Evolutionary conservation across 2,888 invertebrate species (phyloP).

Genomic region (Drosophila dives): DNA sequence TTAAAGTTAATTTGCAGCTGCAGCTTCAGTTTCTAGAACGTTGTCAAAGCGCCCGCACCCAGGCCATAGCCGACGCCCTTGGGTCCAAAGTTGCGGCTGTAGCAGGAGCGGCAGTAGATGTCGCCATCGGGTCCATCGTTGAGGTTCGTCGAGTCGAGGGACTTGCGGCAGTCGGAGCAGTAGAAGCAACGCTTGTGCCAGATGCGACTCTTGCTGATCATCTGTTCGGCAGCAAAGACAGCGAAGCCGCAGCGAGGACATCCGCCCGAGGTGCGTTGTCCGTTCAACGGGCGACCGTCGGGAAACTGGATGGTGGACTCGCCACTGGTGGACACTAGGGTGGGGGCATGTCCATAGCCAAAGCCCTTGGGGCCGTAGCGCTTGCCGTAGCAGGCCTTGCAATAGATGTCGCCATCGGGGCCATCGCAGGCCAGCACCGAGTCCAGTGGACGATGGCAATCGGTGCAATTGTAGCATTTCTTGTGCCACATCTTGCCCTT

Average conservation of each 20-base stretch:
- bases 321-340: constrained; percentile 91
- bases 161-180: constrained; percentile 94
- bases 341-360: constrained; percentile 94
- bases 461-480: constrained; percentile 96
- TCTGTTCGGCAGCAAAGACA: constrained; percentile 98
- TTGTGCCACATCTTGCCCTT: constrained; percentile 99
- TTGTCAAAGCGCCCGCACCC: constrained; percentile 95
- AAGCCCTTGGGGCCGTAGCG: constrained; percentile 96
- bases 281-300: constrained; percentile 90
- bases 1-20: constrained; percentile 82
- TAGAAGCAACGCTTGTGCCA: constrained; percentile 98
- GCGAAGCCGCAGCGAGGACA: constrained; percentile 95
- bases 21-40: constrained; percentile 89
- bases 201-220: constrained; percentile 96
- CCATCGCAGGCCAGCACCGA: constrained; percentile 96
- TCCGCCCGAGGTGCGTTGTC: constrained; percentile 90
- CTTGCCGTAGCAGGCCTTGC: constrained; percentile 95
- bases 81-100: constrained; percentile 94
- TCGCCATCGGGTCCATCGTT: constrained; percentile 97
- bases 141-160: constrained; percentile 94
- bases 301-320: constrained; percentile 89
- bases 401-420: constrained; percentile 96
- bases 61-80: constrained; percentile 96
- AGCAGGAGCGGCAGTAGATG: constrained; percentile 96
- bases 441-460: constrained; percentile 95